Conservation (phyloP, 2,113 vertebrate species). For the Centropristis striata region DNA sequence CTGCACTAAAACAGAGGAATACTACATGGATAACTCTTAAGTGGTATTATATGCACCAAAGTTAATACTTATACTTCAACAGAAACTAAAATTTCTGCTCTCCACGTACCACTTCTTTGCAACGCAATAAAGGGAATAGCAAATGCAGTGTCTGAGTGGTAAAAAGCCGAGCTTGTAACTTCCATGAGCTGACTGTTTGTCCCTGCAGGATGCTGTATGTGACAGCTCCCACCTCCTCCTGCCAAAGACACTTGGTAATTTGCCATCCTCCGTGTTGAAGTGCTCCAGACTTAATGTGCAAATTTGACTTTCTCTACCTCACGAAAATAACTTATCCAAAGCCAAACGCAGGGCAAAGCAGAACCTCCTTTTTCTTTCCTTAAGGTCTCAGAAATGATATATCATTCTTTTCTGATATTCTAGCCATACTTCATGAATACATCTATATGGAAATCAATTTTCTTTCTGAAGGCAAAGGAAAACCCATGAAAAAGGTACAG, state of each 20-base stretch:
- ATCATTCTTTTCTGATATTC: slow-evolving; percentile 29
- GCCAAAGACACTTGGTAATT: slow-evolving; percentile 56
- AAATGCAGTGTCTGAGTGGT: slow-evolving; percentile 23
- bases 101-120: background rate
- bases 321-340: slow-evolving; percentile 33
- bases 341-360: background rate
- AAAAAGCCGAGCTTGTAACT: slow-evolving; percentile 35
- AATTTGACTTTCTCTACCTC: slow-evolving; percentile 31
- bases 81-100: background rate
- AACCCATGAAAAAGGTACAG: slow-evolving; percentile 20
- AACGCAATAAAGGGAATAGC: slow-evolving; percentile 3
- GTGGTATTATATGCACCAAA: background rate
- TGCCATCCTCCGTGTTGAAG: slow-evolving; percentile 36
- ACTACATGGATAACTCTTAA: background rate
- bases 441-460: slow-evolving; percentile 49
- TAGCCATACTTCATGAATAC: slow-evolving; percentile 41
- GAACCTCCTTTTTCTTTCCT: background rate
- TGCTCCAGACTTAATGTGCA: slow-evolving; percentile 38
- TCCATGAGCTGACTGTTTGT: slow-evolving; percentile 31
- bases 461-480: slow-evolving; percentile 14
- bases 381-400: slow-evolving; percentile 8
- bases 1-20: background rate
- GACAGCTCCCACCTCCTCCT: slow-evolving; percentile 50
- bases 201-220: slow-evolving; percentile 31
- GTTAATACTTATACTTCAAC: background rate